These are phyloP conservation scores for Cephalotes varians DNA, from an alignment of 2,888 invertebrate species.

Conservation along the genomic window DNA sequence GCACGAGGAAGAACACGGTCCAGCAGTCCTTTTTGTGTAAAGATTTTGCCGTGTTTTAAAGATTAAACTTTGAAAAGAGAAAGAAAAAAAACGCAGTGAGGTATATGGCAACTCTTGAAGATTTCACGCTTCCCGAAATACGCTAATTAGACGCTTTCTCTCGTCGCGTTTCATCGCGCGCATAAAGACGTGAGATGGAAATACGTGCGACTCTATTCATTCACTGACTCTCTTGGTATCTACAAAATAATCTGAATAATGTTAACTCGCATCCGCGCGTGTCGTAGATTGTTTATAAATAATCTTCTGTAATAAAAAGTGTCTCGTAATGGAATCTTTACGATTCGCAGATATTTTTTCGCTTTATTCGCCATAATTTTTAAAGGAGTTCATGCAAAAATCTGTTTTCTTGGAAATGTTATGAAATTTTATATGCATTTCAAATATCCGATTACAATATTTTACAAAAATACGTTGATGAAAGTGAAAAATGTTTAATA, in stretches of 20 bases:
- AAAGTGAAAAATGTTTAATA: too few species aligned
- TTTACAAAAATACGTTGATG: too few species aligned
- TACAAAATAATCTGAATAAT: background rate
- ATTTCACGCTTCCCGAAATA: conserved; percentile 37
- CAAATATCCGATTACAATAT: too few species aligned
- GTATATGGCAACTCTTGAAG: background rate
- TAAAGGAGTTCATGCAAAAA: too few species aligned
- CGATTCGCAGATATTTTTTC: background rate
- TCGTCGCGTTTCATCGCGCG: conserved; percentile 3
- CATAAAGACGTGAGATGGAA: background rate
- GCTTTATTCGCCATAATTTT: background rate
- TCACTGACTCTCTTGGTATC: background rate
- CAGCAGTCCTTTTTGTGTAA: conserved; percentile 22
- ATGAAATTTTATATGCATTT: too few species aligned
- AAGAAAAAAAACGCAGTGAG: background rate
- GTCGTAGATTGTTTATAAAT: background rate
- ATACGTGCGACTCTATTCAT: background rate
- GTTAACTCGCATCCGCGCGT: background rate
- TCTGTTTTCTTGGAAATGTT: too few species aligned
- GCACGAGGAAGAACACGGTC: conserved; percentile 55
- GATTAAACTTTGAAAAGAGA: background rate
- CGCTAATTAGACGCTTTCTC: conserved; percentile 18
- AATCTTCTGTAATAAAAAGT: background rate
- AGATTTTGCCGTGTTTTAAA: conserved; percentile 9
- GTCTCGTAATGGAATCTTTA: background rate